Conservation (phyloP, 2,888 invertebrate species). For the Coelopa pilipes region DNA sequence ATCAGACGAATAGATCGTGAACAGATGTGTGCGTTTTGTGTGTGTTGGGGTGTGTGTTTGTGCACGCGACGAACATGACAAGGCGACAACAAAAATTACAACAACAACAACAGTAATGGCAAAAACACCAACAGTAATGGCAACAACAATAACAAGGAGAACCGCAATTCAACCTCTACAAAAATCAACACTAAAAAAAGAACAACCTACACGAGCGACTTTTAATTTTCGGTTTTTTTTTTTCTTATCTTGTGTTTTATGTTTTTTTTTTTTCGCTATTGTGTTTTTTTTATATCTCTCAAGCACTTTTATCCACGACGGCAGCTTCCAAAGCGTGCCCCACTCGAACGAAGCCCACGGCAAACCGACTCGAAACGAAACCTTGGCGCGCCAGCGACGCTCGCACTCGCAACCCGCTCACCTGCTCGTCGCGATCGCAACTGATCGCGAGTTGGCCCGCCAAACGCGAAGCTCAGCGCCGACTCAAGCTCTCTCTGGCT, state of each 20-base stretch:
- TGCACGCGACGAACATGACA: background rate
- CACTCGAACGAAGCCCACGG: background rate
- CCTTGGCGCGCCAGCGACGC: background rate
- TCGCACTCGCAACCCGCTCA: background rate
- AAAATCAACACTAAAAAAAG: conserved; percentile 11
- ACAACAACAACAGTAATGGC: no score
- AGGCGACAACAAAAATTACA: no score
- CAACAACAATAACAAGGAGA: no score
- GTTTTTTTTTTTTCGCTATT: background rate
- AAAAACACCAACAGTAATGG: no score
- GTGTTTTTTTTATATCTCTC: conserved; percentile 14
- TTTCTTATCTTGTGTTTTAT: conserved; percentile 9
- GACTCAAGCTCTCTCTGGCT: background rate
- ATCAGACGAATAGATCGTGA: background rate
- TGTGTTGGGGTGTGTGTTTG: background rate
- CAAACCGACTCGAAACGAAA: background rate
- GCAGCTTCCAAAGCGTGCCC: conserved; percentile 16
- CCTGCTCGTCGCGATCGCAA: background rate
- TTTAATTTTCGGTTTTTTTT: background rate
- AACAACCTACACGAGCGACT: conserved; percentile 19
- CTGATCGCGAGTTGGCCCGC: background rate
- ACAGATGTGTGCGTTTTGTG: background rate
- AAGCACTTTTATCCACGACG: background rate
- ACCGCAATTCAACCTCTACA: background rate
- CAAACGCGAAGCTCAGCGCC: background rate